Evolutionary conservation across 2,113 vertebrate species (phyloP).

Genomic region (Paradoxurus hermaphroditus): DNA sequence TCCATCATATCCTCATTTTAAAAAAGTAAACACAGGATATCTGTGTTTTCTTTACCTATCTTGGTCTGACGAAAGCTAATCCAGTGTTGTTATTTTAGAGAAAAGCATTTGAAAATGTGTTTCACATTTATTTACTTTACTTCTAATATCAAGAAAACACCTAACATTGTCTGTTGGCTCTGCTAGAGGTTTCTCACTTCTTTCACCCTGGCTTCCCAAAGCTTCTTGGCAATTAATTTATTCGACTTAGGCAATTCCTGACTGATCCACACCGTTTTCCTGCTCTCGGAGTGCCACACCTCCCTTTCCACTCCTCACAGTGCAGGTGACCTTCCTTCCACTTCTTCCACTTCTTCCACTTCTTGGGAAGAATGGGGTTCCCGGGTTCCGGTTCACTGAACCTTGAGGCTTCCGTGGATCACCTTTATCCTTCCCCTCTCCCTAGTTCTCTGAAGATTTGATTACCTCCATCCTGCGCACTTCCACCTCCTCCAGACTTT

Average conservation of each 20-base stretch:
- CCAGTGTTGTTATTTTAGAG: slow-evolving; percentile 54
- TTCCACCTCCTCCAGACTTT: neutral
- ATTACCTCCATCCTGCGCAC: neutral
- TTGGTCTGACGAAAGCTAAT: slow-evolving; percentile 28
- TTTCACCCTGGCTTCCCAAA: neutral
- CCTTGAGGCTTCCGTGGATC: neutral
- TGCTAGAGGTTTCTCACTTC: neutral
- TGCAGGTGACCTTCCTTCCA: neutral
- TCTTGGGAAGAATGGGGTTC: neutral
- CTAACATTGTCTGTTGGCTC: neutral
- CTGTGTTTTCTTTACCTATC: slow-evolving; percentile 69
- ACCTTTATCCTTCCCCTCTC: neutral
- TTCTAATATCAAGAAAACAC: slow-evolving; percentile 23
- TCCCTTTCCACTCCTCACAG: neutral
- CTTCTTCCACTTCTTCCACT: neutral
- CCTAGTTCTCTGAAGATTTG: neutral
- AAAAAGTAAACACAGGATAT: slow-evolving; percentile 69
- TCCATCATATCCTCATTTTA: slow-evolving; percentile 35
- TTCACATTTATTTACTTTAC: slow-evolving; percentile 31
- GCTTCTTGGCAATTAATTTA: neutral
- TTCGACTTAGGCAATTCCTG: neutral
- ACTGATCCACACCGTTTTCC: neutral
- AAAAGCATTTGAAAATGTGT: slow-evolving; percentile 49
- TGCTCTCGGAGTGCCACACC: neutral
- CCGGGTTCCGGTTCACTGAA: neutral